phyloP scores from a whole-genome alignment of 1,140 invertebrate genomes.

The Anoplolepis gracilipes region DNA sequence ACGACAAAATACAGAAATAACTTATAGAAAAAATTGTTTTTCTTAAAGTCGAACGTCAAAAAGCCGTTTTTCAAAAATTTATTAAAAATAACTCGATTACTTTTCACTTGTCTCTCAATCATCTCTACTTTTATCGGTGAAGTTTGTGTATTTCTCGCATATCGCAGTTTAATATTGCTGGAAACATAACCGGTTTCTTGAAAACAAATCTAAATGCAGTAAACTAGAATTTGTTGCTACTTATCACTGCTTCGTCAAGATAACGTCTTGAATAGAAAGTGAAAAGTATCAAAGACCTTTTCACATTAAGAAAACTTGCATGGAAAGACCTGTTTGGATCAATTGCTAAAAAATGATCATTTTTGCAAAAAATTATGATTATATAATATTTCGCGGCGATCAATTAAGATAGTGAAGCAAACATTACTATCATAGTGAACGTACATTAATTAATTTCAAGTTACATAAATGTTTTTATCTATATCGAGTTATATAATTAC shows the following conservation, averaged over 20 bases:
- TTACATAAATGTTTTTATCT: constrained; percentile 16
- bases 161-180: not conserved
- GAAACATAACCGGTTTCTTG: constrained; percentile 43
- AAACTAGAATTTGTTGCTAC: constrained; percentile 14
- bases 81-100: not conserved
- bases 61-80: not conserved
- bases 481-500: constrained; percentile 23
- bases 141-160: not conserved
- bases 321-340: not conserved
- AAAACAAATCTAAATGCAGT: constrained; percentile 2
- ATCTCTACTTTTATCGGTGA: not conserved
- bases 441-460: constrained; percentile 6
- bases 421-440: not conserved
- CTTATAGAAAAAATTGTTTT: not conserved
- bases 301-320: constrained; percentile 14
- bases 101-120: not conserved
- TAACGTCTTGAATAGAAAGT: constrained; percentile 42
- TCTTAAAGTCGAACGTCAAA: not conserved
- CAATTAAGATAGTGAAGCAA: not conserved
- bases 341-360: not conserved
- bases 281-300: constrained; percentile 51
- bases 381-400: not conserved
- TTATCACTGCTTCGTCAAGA: constrained; percentile 39
- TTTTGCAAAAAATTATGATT: not conserved
- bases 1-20: not conserved